Percentiles rank a stretch among this genome's conserved stretches.
Evolutionary conservation across 2,797 vertebrate genomes (phyloP).

Genomic region (Sphenopsis melanotis): DNA sequence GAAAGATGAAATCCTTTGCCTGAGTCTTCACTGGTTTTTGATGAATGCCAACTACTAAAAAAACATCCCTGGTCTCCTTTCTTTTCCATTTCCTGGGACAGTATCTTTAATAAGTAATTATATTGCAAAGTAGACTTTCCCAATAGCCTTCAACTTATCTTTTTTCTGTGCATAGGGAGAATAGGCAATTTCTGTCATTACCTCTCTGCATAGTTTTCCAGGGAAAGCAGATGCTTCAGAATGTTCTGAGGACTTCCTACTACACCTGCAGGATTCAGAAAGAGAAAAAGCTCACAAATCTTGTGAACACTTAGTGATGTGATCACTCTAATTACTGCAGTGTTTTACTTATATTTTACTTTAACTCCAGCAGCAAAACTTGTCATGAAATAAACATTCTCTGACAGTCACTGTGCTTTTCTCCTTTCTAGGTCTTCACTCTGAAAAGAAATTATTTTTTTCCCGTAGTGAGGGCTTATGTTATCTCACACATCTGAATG

Average conservation of each 20-base stretch:
- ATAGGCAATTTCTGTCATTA: background rate
- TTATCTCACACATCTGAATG: background rate
- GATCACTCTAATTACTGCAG: background rate
- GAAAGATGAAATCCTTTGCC: background rate
- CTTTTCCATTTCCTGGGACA: background rate
- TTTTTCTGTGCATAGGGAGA: background rate
- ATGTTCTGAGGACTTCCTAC: background rate
- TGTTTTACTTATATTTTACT: background rate
- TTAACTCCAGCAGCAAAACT: background rate
- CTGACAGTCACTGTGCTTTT: background rate
- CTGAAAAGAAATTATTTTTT: background rate
- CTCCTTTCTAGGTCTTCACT: background rate
- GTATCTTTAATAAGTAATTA: background rate
- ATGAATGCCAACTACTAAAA: background rate
- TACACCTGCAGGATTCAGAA: background rate
- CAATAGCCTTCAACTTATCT: background rate
- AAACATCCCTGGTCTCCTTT: background rate
- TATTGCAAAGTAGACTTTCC: background rate
- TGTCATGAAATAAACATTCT: background rate
- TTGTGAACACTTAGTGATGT: background rate
- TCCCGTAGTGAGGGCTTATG: background rate
- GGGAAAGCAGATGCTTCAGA: background rate
- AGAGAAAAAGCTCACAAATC: background rate
- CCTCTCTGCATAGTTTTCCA: background rate
- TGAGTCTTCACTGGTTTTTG: background rate